A percentile compares a stretch with the other conserved stretches of the same genome.
These are phyloP conservation scores for Pluvianellus socialis DNA, from an alignment of 2,113 vertebrate genomes.

Conservation along the genomic window DNA sequence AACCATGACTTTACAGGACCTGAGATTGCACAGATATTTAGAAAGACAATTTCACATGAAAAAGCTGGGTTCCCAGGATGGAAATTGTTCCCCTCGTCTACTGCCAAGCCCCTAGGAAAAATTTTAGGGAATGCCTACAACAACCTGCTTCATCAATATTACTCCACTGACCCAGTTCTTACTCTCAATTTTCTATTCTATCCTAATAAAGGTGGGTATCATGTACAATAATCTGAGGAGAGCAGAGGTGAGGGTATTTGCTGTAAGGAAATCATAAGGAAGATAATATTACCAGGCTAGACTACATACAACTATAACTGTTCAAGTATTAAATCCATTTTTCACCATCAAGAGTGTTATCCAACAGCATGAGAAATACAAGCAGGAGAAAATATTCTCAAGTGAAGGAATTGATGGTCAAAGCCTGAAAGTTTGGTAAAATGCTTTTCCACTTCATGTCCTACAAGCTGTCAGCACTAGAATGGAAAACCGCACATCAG, in stretches of 20 bases:
- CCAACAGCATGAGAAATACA: background rate
- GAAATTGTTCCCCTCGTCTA: background rate
- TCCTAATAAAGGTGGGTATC: background rate
- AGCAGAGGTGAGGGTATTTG: background rate
- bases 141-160: background rate
- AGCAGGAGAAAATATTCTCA: constrained; percentile 28
- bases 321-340: constrained; percentile 42
- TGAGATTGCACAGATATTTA: background rate
- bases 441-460: constrained; percentile 58
- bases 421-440: constrained; percentile 52
- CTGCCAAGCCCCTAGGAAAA: background rate
- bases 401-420: constrained; percentile 25
- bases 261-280: background rate
- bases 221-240: background rate
- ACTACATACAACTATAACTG: background rate
- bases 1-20: background rate
- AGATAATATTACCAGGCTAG: background rate
- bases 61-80: background rate
- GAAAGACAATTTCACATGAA: background rate
- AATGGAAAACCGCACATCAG: constrained; percentile 39
- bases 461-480: constrained; percentile 50
- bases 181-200: background rate
- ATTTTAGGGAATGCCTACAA: background rate
- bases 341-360: constrained; percentile 18
- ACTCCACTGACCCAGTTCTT: background rate